phyloP scores from a whole-genome alignment of 2,113 vertebrate genomes.

The Menidia beryllina region DNA sequence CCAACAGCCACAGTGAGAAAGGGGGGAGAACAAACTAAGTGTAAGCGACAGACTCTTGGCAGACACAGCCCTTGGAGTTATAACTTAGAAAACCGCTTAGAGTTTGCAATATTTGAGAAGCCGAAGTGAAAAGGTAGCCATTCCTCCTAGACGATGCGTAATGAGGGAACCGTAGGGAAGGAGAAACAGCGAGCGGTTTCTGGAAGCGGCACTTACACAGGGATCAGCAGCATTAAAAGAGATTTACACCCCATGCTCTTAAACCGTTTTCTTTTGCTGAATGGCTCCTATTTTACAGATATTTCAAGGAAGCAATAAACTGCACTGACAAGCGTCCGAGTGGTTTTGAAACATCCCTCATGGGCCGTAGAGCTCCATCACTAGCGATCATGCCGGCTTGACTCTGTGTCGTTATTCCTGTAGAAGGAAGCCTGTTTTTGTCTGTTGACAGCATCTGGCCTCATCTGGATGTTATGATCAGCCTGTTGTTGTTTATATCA shows the following conservation, averaged over 20 bases:
- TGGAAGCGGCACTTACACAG: slow-evolving; percentile 72
- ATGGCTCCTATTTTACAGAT: slow-evolving; percentile 76
- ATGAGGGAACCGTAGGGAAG: slow-evolving; percentile 70
- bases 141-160: slow-evolving; percentile 68
- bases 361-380: slow-evolving; percentile 69
- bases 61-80: slow-evolving; percentile 56
- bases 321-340: slow-evolving; percentile 72
- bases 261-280: slow-evolving; percentile 77
- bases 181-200: slow-evolving; percentile 65
- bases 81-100: slow-evolving; percentile 73
- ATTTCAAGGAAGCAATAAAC: slow-evolving; percentile 82
- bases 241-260: slow-evolving; percentile 79
- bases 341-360: slow-evolving; percentile 75
- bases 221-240: slow-evolving; percentile 80
- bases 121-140: slow-evolving; percentile 70
- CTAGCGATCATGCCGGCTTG: slow-evolving; percentile 40
- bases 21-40: slow-evolving; percentile 28
- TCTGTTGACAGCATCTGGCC: slow-evolving; percentile 39
- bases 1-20: slow-evolving; percentile 67
- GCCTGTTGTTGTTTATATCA: slow-evolving; percentile 62
- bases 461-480: slow-evolving; percentile 42
- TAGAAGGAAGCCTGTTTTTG: slow-evolving; percentile 45
- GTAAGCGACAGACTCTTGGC: slow-evolving; percentile 74
- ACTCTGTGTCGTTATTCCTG: slow-evolving; percentile 37
- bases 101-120: slow-evolving; percentile 78